Conservation (phyloP, 2,797 vertebrate species). For the Hemibagrus guttatus region DNA sequence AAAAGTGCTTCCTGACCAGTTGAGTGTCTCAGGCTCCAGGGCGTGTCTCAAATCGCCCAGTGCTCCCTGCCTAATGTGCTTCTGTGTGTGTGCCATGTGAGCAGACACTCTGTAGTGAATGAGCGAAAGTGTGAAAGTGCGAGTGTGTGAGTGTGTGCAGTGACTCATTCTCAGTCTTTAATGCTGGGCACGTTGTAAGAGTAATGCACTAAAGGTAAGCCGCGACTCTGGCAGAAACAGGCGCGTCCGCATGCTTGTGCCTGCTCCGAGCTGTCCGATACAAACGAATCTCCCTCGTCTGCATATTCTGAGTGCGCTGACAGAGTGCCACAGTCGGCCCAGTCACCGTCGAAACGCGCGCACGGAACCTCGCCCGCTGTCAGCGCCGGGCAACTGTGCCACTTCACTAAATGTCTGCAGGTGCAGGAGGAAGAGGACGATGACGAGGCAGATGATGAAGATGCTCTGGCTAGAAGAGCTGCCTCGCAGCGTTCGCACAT, state of each 20-base stretch:
- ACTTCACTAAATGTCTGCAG: slow-evolving; percentile 95
- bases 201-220: slow-evolving; percentile 92
- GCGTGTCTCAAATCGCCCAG: slow-evolving; percentile 17
- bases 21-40: slow-evolving; percentile 15
- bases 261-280: slow-evolving; percentile 97
- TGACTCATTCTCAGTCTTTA: slow-evolving; percentile 80
- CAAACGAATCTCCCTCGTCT: slow-evolving; percentile 94
- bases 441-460: slow-evolving; percentile 68
- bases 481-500: slow-evolving; percentile 89
- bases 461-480: slow-evolving; percentile 81
- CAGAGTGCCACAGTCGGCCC: slow-evolving; percentile 88
- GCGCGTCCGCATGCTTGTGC: slow-evolving; percentile 93
- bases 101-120: slow-evolving; percentile 30
- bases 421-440: slow-evolving; percentile 74
- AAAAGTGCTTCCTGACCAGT: slow-evolving; percentile 83
- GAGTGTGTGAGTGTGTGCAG: slow-evolving; percentile 32
- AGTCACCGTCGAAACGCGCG: slow-evolving; percentile 82
- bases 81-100: slow-evolving; percentile 13
- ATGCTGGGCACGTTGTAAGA: slow-evolving; percentile 89
- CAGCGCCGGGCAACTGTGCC: slow-evolving; percentile 91
- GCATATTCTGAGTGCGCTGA: slow-evolving; percentile 92
- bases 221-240: slow-evolving; percentile 94
- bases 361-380: slow-evolving; percentile 68
- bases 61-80: slow-evolving; percentile 32
- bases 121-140: slow-evolving; percentile 16